These are phyloP conservation scores for Cyanoderma ruficeps DNA, from an alignment of 2,113 vertebrate species.

Conservation along the genomic window DNA sequence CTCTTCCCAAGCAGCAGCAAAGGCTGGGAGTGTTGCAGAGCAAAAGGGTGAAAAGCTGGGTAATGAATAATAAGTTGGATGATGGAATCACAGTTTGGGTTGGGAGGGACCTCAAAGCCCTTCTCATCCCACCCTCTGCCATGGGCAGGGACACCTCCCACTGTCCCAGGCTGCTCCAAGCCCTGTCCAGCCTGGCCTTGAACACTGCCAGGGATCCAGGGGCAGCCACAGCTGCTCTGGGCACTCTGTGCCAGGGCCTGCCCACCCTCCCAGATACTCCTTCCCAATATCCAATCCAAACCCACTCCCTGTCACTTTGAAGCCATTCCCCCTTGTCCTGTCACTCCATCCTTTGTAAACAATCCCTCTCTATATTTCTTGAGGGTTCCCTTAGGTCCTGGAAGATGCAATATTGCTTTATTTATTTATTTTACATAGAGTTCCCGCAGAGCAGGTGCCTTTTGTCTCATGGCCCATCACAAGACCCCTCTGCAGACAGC, in stretches of 20 bases:
- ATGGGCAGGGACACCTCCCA: not conserved
- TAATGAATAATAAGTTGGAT: not conserved
- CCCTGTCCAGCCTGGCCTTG: not conserved
- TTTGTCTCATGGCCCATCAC: accelerated
- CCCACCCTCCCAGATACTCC: not conserved
- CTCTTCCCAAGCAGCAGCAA: not conserved
- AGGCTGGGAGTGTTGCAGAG: not conserved
- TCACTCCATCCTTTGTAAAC: not conserved
- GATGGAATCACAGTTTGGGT: not conserved
- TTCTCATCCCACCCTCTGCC: not conserved
- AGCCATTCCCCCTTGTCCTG: not conserved
- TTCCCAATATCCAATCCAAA: not conserved
- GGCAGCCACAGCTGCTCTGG: not conserved
- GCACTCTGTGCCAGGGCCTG: not conserved
- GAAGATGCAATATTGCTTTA: not conserved
- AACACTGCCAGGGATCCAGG: not conserved
- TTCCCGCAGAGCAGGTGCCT: not conserved
- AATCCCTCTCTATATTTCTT: not conserved
- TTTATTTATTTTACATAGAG: not conserved
- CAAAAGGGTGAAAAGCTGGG: not conserved
- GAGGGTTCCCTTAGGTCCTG: not conserved
- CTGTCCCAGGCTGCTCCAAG: not conserved
- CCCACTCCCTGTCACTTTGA: not conserved
- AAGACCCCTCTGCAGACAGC: not conserved
- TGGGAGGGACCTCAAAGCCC: not conserved